Evolutionary conservation across 2,888 invertebrate species (phyloP), one percentile per base, ranked within the genome.

Genomic region (Cerceris ruficornis): DNA sequence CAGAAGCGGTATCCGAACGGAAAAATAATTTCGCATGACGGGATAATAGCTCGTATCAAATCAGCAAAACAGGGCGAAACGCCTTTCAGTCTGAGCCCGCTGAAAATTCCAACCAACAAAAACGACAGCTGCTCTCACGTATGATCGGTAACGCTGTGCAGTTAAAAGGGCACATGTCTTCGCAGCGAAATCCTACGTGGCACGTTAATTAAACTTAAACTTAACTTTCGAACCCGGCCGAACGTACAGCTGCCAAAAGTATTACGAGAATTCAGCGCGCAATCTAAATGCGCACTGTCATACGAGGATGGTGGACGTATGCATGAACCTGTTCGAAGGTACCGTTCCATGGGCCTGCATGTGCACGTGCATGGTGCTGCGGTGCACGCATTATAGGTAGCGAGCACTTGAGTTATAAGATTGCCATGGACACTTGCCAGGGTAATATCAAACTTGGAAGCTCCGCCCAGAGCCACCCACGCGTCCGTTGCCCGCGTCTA

Each of bases 141-240:
- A 52, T 43, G 67, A 46, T 73, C 50, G 52, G 69, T 49, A 42
- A 49, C 14, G 14, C 71, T 70, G 55, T 66, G 68, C 75, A 69
- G 71, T 80, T 67, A 54, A 67, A 81, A 68, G 41, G 75, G 68
- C 17, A 28, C 58, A 49, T 66, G 77, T 67, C 75, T 69, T 50
- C 77, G 60, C 74, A 49, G 77, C 81, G 68, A 80, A 83, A 88
- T 90, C 85, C 90, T 85, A 88, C 79, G 86, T 88, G 89, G 88
- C 88, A 90, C 89, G 86, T 90, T 90, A 90, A 91, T 91, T 90
- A 90, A 91, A 91, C 87, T 90, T 87, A 87, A 90, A 89, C 86
- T 89, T 88, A 80, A 87, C 88, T 90, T 81, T 81, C 70, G 64
- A 80, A 77, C 69, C 80, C 57, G 61, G 43, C 75, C 75, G 76